phyloP scores from a whole-genome alignment of 1,140 invertebrate genomes.

The Drosophila suzukii region DNA sequence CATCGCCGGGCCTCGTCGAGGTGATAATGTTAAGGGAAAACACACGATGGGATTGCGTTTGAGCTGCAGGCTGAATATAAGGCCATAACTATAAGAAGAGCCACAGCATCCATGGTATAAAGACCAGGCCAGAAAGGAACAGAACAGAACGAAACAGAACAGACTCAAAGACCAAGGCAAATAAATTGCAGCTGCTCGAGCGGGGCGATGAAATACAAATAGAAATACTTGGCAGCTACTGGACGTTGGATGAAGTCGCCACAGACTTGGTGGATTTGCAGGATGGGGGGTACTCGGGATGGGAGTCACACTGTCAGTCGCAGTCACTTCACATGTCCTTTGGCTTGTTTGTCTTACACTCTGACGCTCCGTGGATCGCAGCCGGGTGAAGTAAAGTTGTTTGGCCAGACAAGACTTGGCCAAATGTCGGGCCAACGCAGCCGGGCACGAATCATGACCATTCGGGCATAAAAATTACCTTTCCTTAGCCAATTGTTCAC shows the following conservation, averaged over 20 bases:
- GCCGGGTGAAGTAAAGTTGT: conserved; percentile 64
- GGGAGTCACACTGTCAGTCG: conserved; percentile 32
- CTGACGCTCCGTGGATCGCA: conserved; percentile 42
- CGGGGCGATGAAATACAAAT: conserved; percentile 80
- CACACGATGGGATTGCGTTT: conserved; percentile 32
- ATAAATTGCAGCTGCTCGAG: conserved; percentile 79
- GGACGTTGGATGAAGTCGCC: conserved; percentile 69
- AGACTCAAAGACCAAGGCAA: conserved; percentile 49
- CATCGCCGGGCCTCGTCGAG: conserved; percentile 50
- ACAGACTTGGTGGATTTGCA: conserved; percentile 8
- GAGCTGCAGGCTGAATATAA: conserved; percentile 49
- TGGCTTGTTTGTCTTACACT: conserved; percentile 53
- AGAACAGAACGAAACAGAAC: neutral
- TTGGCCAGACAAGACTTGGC: conserved; percentile 67
- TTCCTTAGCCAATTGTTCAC: conserved; percentile 17
- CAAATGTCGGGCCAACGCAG: conserved; percentile 37
- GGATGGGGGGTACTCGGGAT: neutral
- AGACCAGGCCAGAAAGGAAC: conserved; percentile 1
- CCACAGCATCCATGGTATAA: neutral
- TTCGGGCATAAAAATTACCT: conserved; percentile 79
- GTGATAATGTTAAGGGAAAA: conserved; percentile 78
- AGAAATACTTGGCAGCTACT: conserved; percentile 83
- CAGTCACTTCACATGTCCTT: conserved; percentile 53
- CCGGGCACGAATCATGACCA: conserved; percentile 73
- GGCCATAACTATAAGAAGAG: conserved; percentile 39